Evolutionary conservation across 2,888 invertebrate genomes (phyloP), one percentile per base, ranked within the genome.

Genomic region (Macrophya alboannulata): DNA sequence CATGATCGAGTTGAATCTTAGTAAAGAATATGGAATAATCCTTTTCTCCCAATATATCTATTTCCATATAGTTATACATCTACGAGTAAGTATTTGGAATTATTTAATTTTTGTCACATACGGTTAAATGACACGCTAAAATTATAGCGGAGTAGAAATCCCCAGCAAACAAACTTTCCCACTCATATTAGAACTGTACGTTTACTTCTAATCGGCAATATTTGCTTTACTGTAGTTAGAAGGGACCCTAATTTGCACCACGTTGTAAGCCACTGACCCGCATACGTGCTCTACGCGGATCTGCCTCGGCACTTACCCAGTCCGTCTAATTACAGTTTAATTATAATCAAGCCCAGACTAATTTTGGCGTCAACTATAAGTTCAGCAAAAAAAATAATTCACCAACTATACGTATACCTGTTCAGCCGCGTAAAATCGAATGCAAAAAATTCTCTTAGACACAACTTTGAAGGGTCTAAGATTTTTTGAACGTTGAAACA

Each of bases 171-270:
- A 77, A 31, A 17, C 48, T 37, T 77, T 15, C 12, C 48, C 31
- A 37, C 77, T 55, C 17, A 55, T 51, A 51, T 55, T 15, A 25
- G 31, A 77, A 77, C 77, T 77, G 31, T 77, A 31, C 31, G 17
- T 48, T 77, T 37, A 15, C 48, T 51, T 51, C n/a, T 77, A 77
- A 77, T 77, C 77, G 77, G 37, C 31, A 43, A 77, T 77, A 77
- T 77, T 77, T 77, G 77, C 77, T 48, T 77, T 25, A 55, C 77
- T 77, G 55, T 77, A 17, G 77, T 77, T 77, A 8, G 51, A 45
- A 72, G 77, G 48, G 77, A 77, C 77, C 77, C 77, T 51, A 77
- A 77, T 77, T 51, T 77, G 37, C 48, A 51, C 77, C 77, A 77
- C 77, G 77, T 77, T 51, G 51, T 48, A 31, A 48, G 77, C 31